Percentiles rank a stretch among this genome's conserved stretches.
phyloP scores from a whole-genome alignment of 2,113 vertebrate species.

The Thamnophis sirtalis region DNA sequence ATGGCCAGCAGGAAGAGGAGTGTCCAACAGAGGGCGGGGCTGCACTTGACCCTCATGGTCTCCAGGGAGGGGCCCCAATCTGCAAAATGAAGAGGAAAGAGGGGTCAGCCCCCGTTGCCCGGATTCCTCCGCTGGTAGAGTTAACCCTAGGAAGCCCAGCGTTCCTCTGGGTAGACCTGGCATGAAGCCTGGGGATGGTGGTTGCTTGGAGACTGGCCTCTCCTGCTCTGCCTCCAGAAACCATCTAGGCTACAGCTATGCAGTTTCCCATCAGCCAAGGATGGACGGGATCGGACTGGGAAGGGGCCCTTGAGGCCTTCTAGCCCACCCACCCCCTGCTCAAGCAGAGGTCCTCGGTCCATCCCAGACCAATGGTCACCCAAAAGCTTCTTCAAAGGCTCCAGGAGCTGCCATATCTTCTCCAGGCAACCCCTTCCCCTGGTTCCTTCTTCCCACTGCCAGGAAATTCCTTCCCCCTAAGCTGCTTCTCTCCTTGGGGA shows the following conservation, averaged over 20 bases:
- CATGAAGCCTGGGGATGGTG: not conserved
- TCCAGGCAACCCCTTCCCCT: too few species aligned
- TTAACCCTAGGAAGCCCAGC: not conserved
- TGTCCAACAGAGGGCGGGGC: slow-evolving; percentile 70
- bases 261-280: not conserved
- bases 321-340: not conserved
- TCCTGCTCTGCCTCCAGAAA: too few species aligned
- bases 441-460: not conserved
- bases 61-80: not conserved
- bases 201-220: not conserved
- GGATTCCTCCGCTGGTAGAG: not conserved
- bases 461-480: too few species aligned
- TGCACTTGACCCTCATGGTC: slow-evolving; percentile 31
- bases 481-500: too few species aligned
- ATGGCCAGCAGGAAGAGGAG: slow-evolving; percentile 70
- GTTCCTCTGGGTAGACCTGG: not conserved
- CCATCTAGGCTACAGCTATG: not conserved
- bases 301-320: not conserved
- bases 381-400: not conserved
- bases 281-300: fast-evolving
- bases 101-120: not conserved
- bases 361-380: not conserved
- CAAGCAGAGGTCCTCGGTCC: not conserved
- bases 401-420: not conserved
- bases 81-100: not conserved